phyloP scores from a whole-genome alignment of 2,797 vertebrate genomes.

The Eurystomus glaucurus region DNA sequence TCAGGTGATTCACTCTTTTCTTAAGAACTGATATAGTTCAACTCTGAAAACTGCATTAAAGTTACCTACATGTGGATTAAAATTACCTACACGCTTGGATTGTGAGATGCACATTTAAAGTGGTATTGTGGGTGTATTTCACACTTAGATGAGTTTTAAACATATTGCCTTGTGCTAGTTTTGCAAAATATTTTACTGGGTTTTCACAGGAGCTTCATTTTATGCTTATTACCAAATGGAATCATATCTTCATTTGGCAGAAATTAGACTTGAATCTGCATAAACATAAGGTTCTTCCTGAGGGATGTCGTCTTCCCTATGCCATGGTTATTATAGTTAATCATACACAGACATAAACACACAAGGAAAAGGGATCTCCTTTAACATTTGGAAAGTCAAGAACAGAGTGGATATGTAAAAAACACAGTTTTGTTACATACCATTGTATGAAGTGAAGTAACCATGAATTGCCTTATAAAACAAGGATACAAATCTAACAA shows the following conservation, averaged over 20 bases:
- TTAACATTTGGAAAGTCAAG: neutral
- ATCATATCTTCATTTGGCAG: neutral
- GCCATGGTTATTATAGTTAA: neutral
- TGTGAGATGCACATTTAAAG: neutral
- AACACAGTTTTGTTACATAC: neutral
- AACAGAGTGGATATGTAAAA: neutral
- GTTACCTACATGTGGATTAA: neutral
- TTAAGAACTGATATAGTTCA: neutral
- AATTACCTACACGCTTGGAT: neutral
- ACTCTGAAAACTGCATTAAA: neutral
- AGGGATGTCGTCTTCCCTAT: neutral
- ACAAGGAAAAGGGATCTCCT: neutral
- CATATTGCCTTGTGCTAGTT: neutral
- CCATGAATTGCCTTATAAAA: neutral
- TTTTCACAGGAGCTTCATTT: constrained; percentile 22
- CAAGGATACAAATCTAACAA: neutral
- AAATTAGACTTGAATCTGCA: neutral
- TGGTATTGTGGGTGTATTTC: neutral
- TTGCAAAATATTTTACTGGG: neutral
- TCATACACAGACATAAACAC: neutral
- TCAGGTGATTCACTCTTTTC: neutral
- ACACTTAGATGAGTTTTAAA: neutral
- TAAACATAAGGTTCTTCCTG: neutral
- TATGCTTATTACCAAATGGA: neutral
- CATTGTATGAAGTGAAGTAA: neutral